phyloP scores from a whole-genome alignment of 1,140 invertebrate genomes.

The Megalonaias nervosa region DNA sequence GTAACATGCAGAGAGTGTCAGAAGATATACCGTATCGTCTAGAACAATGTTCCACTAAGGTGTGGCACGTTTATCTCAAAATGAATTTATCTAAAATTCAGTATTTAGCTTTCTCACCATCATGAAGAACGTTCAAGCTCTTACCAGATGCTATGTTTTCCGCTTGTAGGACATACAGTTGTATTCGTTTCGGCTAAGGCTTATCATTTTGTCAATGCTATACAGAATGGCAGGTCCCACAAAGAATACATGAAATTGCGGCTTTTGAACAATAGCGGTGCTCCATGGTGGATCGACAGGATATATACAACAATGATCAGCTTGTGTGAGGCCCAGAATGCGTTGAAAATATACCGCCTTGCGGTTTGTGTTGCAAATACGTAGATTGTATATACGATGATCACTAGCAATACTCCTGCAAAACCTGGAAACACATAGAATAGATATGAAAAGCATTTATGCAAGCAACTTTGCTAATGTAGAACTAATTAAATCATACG shows the following conservation, averaged over 20 bases:
- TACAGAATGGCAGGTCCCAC: constrained; percentile 93
- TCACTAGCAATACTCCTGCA: constrained; percentile 94
- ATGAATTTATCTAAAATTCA: too few relatives aligned
- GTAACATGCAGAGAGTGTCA: too few relatives aligned
- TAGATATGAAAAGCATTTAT: too few relatives aligned
- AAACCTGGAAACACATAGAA: constrained; percentile 78
- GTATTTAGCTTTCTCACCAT: too few relatives aligned
- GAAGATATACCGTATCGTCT: too few relatives aligned
- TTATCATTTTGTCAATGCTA: constrained; percentile 93
- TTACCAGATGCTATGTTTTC: constrained; percentile 93
- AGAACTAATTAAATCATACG: too few relatives aligned
- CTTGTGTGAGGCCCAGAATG: too few relatives aligned
- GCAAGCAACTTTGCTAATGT: too few relatives aligned
- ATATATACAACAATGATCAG: constrained; percentile 94
- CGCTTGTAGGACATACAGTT: constrained; percentile 95
- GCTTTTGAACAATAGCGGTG: constrained; percentile 85
- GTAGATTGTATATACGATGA: constrained; percentile 97
- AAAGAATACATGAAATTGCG: constrained; percentile 96
- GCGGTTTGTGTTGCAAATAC: too few relatives aligned
- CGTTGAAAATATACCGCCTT: too few relatives aligned
- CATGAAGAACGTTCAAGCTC: background rate
- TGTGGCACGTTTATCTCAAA: too few relatives aligned
- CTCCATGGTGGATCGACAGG: constrained; percentile 92
- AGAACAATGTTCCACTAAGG: too few relatives aligned
- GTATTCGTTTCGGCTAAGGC: constrained; percentile 79